phyloP scores from a whole-genome alignment of 2,797 vertebrate genomes.

The Malurus leucopterus region DNA sequence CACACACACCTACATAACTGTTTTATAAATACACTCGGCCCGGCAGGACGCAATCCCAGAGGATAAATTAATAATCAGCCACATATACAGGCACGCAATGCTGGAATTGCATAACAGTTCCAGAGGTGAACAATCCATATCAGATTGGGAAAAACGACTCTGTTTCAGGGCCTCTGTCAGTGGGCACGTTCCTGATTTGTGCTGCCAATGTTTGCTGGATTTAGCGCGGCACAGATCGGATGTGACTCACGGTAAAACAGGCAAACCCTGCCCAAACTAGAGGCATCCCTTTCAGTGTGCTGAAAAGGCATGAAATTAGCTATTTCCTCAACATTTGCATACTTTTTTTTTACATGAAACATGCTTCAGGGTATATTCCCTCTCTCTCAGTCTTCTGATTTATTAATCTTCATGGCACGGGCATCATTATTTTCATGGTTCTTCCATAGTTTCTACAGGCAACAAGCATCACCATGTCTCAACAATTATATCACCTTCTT shows the following conservation, averaged over 20 bases:
- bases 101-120: conserved; percentile 4
- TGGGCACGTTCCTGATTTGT: neutral
- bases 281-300: neutral
- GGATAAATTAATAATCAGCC: conserved; percentile 43
- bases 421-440: neutral
- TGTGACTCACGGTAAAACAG: neutral
- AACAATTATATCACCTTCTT: neutral
- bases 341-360: neutral
- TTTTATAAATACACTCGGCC: conserved; percentile 15
- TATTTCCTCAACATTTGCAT: neutral
- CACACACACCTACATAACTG: conserved; percentile 11
- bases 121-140: neutral
- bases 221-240: neutral
- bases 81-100: neutral
- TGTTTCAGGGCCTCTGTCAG: neutral
- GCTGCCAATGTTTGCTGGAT: neutral
- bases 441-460: neutral
- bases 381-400: neutral
- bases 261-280: neutral
- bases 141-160: neutral
- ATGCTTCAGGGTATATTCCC: neutral
- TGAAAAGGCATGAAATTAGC: neutral
- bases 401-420: neutral
- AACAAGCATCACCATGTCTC: neutral
- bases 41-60: conserved; percentile 4